phyloP scores from a whole-genome alignment of 2,797 vertebrate genomes.

The Sternotherus odoratus region DNA sequence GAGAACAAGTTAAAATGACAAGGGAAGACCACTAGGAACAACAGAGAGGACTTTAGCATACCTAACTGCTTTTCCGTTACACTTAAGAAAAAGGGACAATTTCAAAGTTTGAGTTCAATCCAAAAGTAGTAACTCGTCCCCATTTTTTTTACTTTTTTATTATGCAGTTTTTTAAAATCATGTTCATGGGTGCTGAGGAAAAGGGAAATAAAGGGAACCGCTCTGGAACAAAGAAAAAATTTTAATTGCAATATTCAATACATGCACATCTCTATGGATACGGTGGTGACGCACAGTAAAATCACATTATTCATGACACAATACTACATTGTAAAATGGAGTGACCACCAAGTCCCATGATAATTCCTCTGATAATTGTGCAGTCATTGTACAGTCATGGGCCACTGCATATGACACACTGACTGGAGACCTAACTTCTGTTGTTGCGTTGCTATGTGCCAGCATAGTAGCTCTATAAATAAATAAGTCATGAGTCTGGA shows the following conservation, averaged over 20 bases:
- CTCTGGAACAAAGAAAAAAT: not conserved
- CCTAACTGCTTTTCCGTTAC: not conserved
- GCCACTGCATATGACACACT: not conserved
- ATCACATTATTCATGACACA: not conserved
- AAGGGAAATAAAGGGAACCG: not conserved
- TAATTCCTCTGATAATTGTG: not conserved
- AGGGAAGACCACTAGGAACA: not conserved
- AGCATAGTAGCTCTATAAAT: not conserved
- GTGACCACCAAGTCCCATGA: not conserved
- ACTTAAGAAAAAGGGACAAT: not conserved
- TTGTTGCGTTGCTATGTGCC: not conserved
- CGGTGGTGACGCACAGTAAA: not conserved
- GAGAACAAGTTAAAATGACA: conserved; percentile 10
- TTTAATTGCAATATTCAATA: not conserved
- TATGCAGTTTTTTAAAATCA: not conserved
- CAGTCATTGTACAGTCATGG: not conserved
- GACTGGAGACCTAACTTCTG: not conserved
- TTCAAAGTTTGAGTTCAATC: not conserved
- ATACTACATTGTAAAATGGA: not conserved
- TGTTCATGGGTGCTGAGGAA: not conserved
- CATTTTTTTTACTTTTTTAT: not conserved
- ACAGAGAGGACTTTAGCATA: not conserved
- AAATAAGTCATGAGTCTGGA: not conserved
- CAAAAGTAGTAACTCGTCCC: not conserved
- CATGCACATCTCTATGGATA: not conserved